phyloP scores from a whole-genome alignment of 2,113 vertebrate species.

The Ahaetulla prasina region DNA sequence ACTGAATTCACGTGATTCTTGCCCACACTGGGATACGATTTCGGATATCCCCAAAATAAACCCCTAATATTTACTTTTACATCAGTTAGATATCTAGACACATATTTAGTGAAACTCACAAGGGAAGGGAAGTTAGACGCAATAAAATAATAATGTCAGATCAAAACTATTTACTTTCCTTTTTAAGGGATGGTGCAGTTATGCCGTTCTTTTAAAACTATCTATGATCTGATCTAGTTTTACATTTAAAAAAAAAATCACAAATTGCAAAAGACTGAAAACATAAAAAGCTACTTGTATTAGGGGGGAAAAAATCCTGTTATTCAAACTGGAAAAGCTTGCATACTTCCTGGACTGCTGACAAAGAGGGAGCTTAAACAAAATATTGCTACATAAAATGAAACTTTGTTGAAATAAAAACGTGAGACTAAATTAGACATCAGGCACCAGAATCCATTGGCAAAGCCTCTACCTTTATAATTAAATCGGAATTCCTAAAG shows the following conservation, averaged over 20 bases:
- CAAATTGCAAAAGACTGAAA: background rate
- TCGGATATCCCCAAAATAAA: background rate
- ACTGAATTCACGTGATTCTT: no score
- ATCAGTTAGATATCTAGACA: background rate
- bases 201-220: background rate
- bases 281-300: background rate
- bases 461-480: background rate
- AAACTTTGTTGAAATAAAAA: background rate
- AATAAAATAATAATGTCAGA: background rate
- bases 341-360: background rate
- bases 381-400: background rate
- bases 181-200: background rate
- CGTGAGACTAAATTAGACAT: background rate
- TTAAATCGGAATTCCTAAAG: slow-evolving; percentile 1
- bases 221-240: background rate
- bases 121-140: no score
- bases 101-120: background rate
- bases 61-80: background rate
- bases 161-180: background rate
- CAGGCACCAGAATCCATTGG: background rate
- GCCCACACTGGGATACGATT: no score
- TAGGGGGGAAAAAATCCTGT: background rate
- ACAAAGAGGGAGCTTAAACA: background rate
- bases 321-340: background rate
- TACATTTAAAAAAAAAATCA: background rate